These are phyloP conservation scores for Halcyon smyrnensis DNA, from an alignment of 2,797 vertebrate species.

Conservation along the genomic window DNA sequence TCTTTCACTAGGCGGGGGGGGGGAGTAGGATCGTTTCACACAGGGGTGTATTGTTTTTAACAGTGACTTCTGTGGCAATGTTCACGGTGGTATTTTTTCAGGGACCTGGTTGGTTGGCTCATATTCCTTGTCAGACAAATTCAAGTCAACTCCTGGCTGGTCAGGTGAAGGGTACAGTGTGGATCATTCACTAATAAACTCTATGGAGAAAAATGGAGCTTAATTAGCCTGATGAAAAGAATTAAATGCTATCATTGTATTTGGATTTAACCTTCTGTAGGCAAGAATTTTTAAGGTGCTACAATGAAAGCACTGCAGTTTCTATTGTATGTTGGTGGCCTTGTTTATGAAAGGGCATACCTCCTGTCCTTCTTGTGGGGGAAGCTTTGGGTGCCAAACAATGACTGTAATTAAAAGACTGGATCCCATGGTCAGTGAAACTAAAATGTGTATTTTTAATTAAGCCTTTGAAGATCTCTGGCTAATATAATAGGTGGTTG, in stretches of 20 bases:
- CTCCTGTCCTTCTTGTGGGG: not conserved
- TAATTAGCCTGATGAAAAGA: not conserved
- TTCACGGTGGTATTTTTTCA: not conserved
- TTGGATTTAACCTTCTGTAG: not conserved
- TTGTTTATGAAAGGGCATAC: not conserved
- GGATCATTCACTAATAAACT: not conserved
- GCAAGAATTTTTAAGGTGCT: not conserved
- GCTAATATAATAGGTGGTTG: not conserved
- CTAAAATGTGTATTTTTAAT: not conserved
- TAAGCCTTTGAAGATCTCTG: not conserved
- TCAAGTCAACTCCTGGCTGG: not conserved
- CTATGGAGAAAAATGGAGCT: not conserved
- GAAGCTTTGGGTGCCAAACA: not conserved
- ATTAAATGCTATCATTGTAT: not conserved
- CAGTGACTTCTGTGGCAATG: not conserved
- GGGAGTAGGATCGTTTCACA: not conserved
- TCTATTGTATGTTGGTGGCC: not conserved
- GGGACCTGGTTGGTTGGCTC: not conserved
- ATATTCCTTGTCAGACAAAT: not conserved
- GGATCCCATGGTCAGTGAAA: not conserved
- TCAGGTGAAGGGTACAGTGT: not conserved
- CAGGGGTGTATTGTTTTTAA: not conserved
- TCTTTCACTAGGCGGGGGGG: not conserved
- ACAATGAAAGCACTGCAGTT: not conserved
- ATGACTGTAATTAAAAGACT: not conserved